Evolutionary conservation across 2,888 invertebrate species (phyloP).

Genomic region (Hesperia comma): DNA sequence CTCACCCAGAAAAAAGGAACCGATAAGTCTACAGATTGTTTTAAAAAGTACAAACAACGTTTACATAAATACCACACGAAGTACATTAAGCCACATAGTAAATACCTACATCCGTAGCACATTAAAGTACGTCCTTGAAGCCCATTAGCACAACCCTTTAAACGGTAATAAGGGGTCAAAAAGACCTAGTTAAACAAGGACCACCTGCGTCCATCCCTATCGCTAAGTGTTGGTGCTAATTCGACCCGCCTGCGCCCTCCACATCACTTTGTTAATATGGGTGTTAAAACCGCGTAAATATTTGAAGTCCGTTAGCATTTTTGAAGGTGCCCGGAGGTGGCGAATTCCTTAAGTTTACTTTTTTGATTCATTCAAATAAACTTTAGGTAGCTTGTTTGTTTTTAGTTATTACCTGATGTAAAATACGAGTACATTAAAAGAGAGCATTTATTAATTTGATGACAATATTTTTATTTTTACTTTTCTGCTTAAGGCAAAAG

Average conservation of each 20-base stretch:
- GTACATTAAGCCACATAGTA: neutral
- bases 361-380: neutral
- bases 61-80: neutral
- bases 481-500: too few relatives aligned
- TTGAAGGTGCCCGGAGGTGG: slow-evolving; percentile 30
- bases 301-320: slow-evolving; percentile 51
- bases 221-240: slow-evolving; percentile 78
- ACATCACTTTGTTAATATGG: slow-evolving; percentile 56
- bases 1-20: neutral
- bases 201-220: slow-evolving; percentile 76
- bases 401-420: too few relatives aligned
- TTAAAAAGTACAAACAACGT: neutral
- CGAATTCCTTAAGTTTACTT: slow-evolving; percentile 10
- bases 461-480: too few relatives aligned
- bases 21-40: too few relatives aligned
- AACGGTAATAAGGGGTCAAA: slow-evolving; percentile 43
- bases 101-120: slow-evolving; percentile 17
- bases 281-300: slow-evolving; percentile 67
- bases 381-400: neutral
- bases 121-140: slow-evolving; percentile 25
- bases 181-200: slow-evolving; percentile 71
- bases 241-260: slow-evolving; percentile 56
- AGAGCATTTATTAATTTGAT: too few relatives aligned
- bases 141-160: slow-evolving; percentile 29
- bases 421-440: too few relatives aligned